Base-by-base conservation (phyloP, 2,888 invertebrate species). In the Heliconius hortense region DNA sequence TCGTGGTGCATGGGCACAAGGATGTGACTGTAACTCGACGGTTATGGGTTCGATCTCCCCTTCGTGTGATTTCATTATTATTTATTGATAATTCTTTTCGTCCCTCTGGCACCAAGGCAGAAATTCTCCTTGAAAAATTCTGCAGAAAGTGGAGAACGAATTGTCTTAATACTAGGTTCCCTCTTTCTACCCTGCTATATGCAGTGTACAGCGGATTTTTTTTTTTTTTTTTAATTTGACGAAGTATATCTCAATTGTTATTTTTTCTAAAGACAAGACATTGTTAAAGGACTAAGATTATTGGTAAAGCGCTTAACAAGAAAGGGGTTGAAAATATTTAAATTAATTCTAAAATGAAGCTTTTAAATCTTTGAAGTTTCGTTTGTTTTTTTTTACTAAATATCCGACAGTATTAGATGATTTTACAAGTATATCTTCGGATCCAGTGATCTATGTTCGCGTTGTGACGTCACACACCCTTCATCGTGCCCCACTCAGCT, bases 401-500 rank as follows among this genome's bases (percentile, higher is more conserved):
- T 2, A 66, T 39, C 2, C 2, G n/a, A 64, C 24, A 64, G 4
- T 13, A 39, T 64, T 64, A 15, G 24, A 66, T 66, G 64, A 39
- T 39, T 24, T 66, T 26, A 5, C n/a, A 39, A 43, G 24, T 43
- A 66, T 15, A 28, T 62, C 21, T 24, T 62, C 71, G 26, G 11
- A 60, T 71, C 71, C 60, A 71, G 71, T 18, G 21, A 28, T 28
- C 28, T 71, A 71, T 62, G 56, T 24, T 31, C 15, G 39, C 43
- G 69, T 63, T 26, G 31, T 71, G 60, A 76, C 75, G 59, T 70
- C 64, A 73, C 63, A 64, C 70, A 62, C 71, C 73, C 78, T 73
- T 73, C 64, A 75, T 70, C 56, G 74, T 63, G n/a, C 75, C 69
- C 72, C 75, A 79, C 78, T 79, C 75, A 73, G 75, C 66, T 68